Conservation (phyloP, 2,888 invertebrate species). For the Dynastes maya region DNA sequence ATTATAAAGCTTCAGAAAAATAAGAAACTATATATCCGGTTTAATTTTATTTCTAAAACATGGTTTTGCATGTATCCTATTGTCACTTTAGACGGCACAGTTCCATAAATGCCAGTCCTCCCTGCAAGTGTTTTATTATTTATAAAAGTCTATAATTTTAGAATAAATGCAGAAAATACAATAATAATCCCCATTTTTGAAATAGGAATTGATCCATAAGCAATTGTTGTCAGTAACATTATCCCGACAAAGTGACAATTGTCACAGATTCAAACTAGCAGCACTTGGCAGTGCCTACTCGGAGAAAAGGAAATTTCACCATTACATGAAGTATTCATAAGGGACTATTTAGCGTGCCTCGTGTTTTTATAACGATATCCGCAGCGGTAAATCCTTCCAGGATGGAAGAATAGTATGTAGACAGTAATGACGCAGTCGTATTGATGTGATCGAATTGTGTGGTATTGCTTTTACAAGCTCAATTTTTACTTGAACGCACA, state of each 20-base stretch:
- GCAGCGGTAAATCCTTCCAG: slow-evolving; percentile 42
- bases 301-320: slow-evolving; percentile 8
- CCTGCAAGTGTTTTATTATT: too few relatives aligned
- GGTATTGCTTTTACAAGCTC: slow-evolving; percentile 15
- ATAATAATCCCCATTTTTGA: too few relatives aligned
- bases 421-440: slow-evolving; percentile 43
- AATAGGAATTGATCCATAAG: too few relatives aligned
- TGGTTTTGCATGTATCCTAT: too few relatives aligned
- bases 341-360: slow-evolving; percentile 2
- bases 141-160: too few relatives aligned
- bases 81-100: too few relatives aligned
- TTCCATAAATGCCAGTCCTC: too few relatives aligned
- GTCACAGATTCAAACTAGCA: slow-evolving; percentile 7
- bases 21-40: too few relatives aligned
- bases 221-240: too few relatives aligned
- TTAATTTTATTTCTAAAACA: too few relatives aligned
- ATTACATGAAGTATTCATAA: slow-evolving; percentile 4
- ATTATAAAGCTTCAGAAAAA: too few relatives aligned
- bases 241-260: background rate
- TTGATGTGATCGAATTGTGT: slow-evolving; percentile 31
- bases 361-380: slow-evolving; percentile 29
- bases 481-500: slow-evolving; percentile 21
- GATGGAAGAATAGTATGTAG: slow-evolving; percentile 35
- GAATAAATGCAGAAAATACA: too few relatives aligned
- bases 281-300: slow-evolving; percentile 17